Conservation (phyloP, 2,797 vertebrate species). For the Jordanella pulchra region DNA sequence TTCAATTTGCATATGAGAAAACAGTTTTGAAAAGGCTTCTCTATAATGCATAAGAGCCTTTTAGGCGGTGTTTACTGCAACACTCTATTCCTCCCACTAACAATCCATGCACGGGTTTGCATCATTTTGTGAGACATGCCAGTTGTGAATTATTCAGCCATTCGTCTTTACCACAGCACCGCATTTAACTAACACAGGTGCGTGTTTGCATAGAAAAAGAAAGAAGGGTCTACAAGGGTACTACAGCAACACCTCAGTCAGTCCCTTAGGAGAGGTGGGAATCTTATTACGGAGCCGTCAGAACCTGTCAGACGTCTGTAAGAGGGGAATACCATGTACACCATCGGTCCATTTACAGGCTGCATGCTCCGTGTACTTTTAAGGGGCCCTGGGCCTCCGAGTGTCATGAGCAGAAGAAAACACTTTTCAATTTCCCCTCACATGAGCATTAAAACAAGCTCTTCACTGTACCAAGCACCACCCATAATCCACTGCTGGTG, state of each 20-base stretch:
- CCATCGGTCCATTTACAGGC: constrained; percentile 65
- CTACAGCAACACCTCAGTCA: constrained; percentile 62
- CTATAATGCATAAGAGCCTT: constrained; percentile 83
- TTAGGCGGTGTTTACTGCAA: constrained; percentile 81
- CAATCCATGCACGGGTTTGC: constrained; percentile 75
- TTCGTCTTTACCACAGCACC: constrained; percentile 72
- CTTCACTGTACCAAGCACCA: constrained; percentile 82
- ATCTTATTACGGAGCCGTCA: constrained; percentile 69
- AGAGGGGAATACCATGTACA: constrained; percentile 49
- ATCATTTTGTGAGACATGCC: constrained; percentile 81
- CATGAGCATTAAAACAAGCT: constrained; percentile 84
- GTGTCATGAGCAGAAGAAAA: constrained; percentile 69
- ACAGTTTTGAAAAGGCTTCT: constrained; percentile 77
- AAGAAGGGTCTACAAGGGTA: constrained; percentile 64
- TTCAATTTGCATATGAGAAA: constrained; percentile 78
- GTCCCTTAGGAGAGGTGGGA: constrained; percentile 69
- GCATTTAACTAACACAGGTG: constrained; percentile 76
- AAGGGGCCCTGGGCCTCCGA: constrained; percentile 69
- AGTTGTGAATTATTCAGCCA: constrained; percentile 86
- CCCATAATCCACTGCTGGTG: constrained; percentile 94
- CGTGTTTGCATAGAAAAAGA: constrained; percentile 61
- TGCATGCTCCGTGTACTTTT: constrained; percentile 56
- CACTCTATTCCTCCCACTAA: constrained; percentile 77
- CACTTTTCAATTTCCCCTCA: constrained; percentile 86
- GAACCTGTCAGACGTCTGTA: constrained; percentile 61